These are phyloP conservation scores for Myiagra hebetior DNA, from an alignment of 2,113 vertebrate genomes.

Conservation along the genomic window DNA sequence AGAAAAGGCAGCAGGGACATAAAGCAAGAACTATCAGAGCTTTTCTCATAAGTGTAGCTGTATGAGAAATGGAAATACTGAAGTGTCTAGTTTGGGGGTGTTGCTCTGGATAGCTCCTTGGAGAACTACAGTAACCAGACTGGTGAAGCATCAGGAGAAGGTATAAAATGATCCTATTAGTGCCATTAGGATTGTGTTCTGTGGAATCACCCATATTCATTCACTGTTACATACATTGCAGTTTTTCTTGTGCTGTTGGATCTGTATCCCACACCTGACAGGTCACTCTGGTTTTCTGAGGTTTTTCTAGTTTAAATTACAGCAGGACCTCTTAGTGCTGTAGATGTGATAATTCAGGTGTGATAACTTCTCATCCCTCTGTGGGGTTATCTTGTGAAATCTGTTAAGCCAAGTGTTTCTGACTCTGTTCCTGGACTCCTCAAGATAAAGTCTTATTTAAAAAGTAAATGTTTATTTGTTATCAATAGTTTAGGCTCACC, in stretches of 20 bases:
- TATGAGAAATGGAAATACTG: neutral
- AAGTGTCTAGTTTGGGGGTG: neutral
- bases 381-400: neutral
- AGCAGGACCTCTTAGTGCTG: neutral
- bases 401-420: neutral
- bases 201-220: neutral
- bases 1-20: neutral
- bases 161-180: neutral
- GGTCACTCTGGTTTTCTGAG: neutral
- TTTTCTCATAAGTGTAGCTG: neutral
- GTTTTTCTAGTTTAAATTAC: neutral
- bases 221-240: neutral
- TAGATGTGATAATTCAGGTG: neutral
- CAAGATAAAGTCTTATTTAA: neutral
- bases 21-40: neutral
- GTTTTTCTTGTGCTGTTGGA: neutral
- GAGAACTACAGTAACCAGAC: neutral
- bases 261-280: neutral
- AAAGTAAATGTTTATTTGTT: neutral
- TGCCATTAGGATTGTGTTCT: neutral
- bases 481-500: neutral
- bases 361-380: neutral
- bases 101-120: neutral
- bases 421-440: constrained; percentile 11
- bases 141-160: neutral